Base-by-base conservation (phyloP, 2,797 vertebrate genomes). In the Glyptemys insculpta region DNA sequence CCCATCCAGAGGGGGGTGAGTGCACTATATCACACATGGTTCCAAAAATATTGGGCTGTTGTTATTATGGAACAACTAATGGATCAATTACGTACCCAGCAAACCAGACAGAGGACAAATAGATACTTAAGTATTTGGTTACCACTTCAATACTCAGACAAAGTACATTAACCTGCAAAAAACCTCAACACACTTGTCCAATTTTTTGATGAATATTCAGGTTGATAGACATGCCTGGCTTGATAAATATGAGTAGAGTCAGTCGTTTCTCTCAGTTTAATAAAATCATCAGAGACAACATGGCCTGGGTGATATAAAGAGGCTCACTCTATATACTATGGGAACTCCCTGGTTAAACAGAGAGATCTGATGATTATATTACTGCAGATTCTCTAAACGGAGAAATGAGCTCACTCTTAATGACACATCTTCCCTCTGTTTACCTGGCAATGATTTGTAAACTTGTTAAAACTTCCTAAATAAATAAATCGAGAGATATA, bases 61-160 rank as follows among this genome's bases (percentile, higher is more conserved):
- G 1, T 14, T 54, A 84, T 49, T 2, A 19, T 2, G 74, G 86
- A 72, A 21, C 12, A 57, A 56, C 16, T 72, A 81, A 65, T 1
- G 23, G 10, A 12, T 2, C 76, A 4, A 57, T 3, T 0, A 4
- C 44, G 0, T 0, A 10, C 74, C 4, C 81, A 87, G 56, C 87
- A 3, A 1, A 15, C 9, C 79, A 88, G 27, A 21, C 21, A 19
- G 72, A 0, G 31, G 68, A 18, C 0, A 9, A 4, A 0, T 10
- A 85, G 90, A 50, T 8, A n/a, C 79, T 72, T 11, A 2, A 83
- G 87, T 88, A 3, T 2, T 50, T 1, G 0, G 0, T 37, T 59
- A 27, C 83, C 12, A 0, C 4, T 44, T 44, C 41, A 25, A 15
- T 44, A 44, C 25, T 74, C 72, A 74, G 21, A 74, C 25, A 44